Percentiles rank a stretch among this genome's conserved stretches.
Conservation (phyloP, 2,797 vertebrate genomes). For the Chromobotia macracanthus region DNA sequence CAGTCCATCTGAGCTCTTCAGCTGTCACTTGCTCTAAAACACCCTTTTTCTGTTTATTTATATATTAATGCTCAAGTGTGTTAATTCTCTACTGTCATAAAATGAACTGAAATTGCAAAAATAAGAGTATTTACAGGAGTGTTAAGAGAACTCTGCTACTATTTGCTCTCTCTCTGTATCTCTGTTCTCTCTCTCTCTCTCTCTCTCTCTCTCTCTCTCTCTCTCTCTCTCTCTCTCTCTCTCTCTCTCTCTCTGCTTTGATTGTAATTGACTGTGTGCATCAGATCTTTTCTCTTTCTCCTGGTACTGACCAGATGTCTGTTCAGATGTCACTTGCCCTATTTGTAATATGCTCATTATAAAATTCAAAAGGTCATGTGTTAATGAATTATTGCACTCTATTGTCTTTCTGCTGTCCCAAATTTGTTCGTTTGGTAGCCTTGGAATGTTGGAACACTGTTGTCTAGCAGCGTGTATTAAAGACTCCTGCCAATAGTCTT, state of each 20-base stretch:
- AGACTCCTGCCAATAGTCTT: neutral
- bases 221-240: neutral
- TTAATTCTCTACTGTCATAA: neutral
- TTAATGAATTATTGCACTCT: slow-evolving; percentile 67
- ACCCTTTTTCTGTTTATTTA: neutral
- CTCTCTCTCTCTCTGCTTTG: slow-evolving; percentile 43
- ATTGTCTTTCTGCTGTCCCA: slow-evolving; percentile 36
- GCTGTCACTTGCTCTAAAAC: neutral
- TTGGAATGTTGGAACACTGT: neutral
- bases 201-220: neutral
- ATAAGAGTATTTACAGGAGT: neutral
- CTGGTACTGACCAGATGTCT: slow-evolving; percentile 61
- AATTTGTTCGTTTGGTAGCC: slow-evolving; percentile 48
- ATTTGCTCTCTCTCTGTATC: neutral
- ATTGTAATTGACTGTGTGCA: neutral
- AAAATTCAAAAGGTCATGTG: slow-evolving; percentile 61
- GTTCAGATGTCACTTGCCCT: slow-evolving; percentile 61
- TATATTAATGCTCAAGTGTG: neutral
- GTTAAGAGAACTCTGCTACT: neutral
- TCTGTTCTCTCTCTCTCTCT: slow-evolving; percentile 45
- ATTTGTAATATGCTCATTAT: slow-evolving; percentile 56
- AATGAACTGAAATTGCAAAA: neutral
- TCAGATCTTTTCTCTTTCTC: slow-evolving; percentile 26
- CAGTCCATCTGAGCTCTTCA: slow-evolving; percentile 27
- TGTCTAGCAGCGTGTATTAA: slow-evolving; percentile 45